Evolutionary conservation across 2,113 vertebrate genomes (phyloP), one percentile per base, ranked within the genome.

Genomic region (Aplodontia rufa): DNA sequence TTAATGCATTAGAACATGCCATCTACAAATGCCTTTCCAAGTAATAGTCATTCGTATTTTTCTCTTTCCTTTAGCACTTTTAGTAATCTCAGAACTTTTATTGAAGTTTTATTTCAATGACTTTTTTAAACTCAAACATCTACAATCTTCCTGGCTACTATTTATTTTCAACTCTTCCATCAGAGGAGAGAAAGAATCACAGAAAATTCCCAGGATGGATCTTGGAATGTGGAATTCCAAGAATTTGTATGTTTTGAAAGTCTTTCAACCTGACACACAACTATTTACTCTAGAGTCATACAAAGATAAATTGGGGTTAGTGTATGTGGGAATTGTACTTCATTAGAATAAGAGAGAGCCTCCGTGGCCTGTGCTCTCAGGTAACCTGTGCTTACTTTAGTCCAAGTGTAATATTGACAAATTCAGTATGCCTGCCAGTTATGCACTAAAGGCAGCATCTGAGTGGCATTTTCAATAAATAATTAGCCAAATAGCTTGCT

Each of bases 391-490:
- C 51, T 96, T 74, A 81, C 58, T 91, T 75, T 91, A 91, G 66
- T 66, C 6, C n/a, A 55, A 53, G 11, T 75, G 20, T 91, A 90
- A 93, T 80, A 94, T 35, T 96, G 82, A 95, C 91, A 97, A 81
- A 98, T 95, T 89, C 72, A 82, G 53, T 11, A 62, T 42, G 55
- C 22, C 95, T 97, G 75, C 47, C 90, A 97, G 96, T 79, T 94
- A 92, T 30, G 66, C 64, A 79, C 96, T 97, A 96, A 97, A 95
- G n/a, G 49, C 89, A 97, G 51, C 28, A 96, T 90, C 91, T 95
- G 86, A 96, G 84, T 96, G 93, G 88, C 94, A 97, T 92, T 97
- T 95, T 74, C 66, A 98, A 94, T 55, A 96, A 96, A 93, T 83
- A 37, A 97, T 96, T 92, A 96, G 20, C 90, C 94, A 86, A 97